Evolutionary conservation across 2,797 vertebrate species (phyloP).

Genomic region (Cercopithecus hamlyni): DNA sequence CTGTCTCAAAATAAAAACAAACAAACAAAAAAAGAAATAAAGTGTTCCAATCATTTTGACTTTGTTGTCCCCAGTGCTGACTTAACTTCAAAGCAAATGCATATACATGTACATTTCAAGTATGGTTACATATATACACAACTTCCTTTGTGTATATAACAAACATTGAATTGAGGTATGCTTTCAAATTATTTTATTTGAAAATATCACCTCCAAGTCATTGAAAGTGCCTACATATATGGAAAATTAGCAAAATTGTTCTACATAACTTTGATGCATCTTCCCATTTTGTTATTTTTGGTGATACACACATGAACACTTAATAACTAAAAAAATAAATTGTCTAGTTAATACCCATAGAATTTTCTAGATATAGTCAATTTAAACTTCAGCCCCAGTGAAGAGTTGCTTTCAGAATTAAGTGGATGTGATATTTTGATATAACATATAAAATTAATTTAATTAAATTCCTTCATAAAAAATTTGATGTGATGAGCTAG

Average conservation of each 20-base stretch:
- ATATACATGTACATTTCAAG: background rate
- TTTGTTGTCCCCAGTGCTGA: background rate
- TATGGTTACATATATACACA: background rate
- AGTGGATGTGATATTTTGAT: background rate
- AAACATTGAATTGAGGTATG: background rate
- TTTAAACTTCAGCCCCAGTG: background rate
- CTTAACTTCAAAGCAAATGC: background rate
- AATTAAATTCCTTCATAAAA: slow-evolving; percentile 37
- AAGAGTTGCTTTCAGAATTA: slow-evolving; percentile 26
- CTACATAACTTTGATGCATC: background rate
- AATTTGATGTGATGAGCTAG: background rate
- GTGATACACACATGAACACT: background rate
- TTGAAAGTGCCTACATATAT: background rate
- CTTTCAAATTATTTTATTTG: background rate
- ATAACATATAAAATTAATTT: background rate
- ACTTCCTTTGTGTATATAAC: background rate
- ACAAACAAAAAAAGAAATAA: no score
- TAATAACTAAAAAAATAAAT: background rate
- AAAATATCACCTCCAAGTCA: background rate
- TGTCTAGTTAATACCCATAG: background rate
- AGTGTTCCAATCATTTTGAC: background rate
- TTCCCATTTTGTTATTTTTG: background rate
- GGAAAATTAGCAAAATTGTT: background rate
- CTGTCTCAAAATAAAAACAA: no score
- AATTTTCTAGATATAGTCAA: background rate